Base-by-base conservation (phyloP, 2,888 invertebrate species). In the Drosophila nigritarsus region DNA sequence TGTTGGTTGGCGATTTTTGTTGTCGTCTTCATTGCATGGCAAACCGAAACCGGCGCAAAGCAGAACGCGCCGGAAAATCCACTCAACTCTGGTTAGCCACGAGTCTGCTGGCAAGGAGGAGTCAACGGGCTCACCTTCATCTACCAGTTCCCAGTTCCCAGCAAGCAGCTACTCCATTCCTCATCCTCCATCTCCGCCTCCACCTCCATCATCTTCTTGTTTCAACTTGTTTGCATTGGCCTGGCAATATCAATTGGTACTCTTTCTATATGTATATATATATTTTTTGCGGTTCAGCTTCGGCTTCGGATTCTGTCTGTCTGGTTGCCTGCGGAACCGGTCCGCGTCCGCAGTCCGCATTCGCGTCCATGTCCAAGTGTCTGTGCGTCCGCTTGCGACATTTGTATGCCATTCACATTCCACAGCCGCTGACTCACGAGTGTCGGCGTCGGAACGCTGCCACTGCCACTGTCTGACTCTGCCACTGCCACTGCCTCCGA, bases 391-490 rank as follows among this genome's bases (percentile, higher is more conserved):
- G 72, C 65, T 60, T 63, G 84, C 85, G 86, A 80, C 87, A 86
- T 87, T 87, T 87, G 83, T 87, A 88, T 90, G 89, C 87, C 89
- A 86, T 88, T 87, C 87, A 90, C 87, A 87, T 87, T 87, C 87
- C 90, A 73, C 64, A 63, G 67, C 66, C 75, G 76, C 89, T 87
- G 87, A 90, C 87, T 87, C 87, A 87, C 86, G 51, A 70, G 60
- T 65, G 60, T 54, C 70, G 74, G 62, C 70, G 51, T 61, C 58
- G 62, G 76, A 65, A 30, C 11, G 73, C 74, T 70, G 73, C 63
- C 77, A 68, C 75, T 68, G 77, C 69, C 77, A 71, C 76, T 60
- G 69, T 74, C 76, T 67, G 66, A 64, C 40, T 71, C 64, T 59
- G 61, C 36, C 60, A 20, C 72, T 32, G 34, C 27, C 45, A 24